Conservation (phyloP, 1,140 invertebrate genomes). For the Drosophila mojavensis region DNA sequence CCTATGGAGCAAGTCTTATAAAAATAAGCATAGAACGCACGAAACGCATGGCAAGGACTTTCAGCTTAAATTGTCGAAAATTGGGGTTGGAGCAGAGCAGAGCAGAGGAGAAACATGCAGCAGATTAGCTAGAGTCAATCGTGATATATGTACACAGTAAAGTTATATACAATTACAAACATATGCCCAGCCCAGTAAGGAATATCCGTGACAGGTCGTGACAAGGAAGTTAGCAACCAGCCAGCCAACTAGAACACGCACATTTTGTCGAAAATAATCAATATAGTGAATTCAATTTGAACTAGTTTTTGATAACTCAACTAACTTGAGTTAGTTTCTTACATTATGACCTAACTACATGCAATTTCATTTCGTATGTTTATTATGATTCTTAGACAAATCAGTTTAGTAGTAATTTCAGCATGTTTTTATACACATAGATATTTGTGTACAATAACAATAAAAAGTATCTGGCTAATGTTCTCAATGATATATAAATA, state of each 20-base stretch:
- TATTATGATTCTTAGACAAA: conserved; percentile 24
- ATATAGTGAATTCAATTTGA: conserved; percentile 59
- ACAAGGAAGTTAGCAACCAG: neutral
- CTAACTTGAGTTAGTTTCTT: conserved; percentile 19
- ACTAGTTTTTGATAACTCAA: conserved; percentile 52
- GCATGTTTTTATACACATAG: conserved; percentile 16
- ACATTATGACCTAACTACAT: conserved; percentile 47
- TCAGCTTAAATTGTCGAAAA: neutral
- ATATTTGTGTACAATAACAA: neutral
- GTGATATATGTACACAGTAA: conserved; percentile 41
- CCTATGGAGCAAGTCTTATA: too few species aligned
- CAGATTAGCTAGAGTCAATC: conserved; percentile 61
- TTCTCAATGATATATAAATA: conserved; percentile 74
- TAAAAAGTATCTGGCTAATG: conserved; percentile 69
- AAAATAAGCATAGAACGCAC: too few species aligned
- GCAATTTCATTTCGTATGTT: conserved; percentile 21
- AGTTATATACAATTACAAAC: conserved; percentile 5
- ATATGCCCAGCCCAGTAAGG: conserved; percentile 11
- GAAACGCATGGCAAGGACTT: too few species aligned
- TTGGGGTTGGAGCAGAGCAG: conserved; percentile 1
- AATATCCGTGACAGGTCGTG: conserved; percentile 28
- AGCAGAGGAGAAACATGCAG: conserved; percentile 9
- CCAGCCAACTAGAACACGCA: conserved; percentile 51
- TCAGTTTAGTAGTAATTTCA: conserved; percentile 15
- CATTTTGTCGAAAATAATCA: conserved; percentile 59